Conservation (phyloP, 2,888 invertebrate genomes). For the Spodoptera exigua region DNA sequence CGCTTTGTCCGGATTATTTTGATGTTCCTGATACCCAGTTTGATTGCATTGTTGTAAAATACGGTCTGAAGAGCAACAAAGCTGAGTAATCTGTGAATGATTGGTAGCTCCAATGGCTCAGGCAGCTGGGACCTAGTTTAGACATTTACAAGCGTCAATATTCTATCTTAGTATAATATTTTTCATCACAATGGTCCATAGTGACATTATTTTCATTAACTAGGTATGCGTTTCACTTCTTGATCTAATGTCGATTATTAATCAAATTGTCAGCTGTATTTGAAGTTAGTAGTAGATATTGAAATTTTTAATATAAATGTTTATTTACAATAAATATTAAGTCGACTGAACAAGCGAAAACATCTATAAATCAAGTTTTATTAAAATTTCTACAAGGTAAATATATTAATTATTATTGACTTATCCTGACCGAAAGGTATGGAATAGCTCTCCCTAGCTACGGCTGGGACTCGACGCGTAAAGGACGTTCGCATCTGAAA, state of each 20-base stretch:
- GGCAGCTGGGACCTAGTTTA: conserved; percentile 22
- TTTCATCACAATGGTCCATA: conserved; percentile 28
- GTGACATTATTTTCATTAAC: conserved; percentile 12
- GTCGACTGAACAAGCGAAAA: too few relatives aligned
- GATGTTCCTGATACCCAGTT: conserved; percentile 76
- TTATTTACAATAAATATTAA: neutral
- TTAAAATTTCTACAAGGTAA: too few relatives aligned
- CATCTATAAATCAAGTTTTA: too few relatives aligned
- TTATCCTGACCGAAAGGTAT: conserved; percentile 12
- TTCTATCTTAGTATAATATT: conserved; percentile 17
- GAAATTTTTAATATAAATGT: too few relatives aligned
- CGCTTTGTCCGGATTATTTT: conserved; percentile 46
- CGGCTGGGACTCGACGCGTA: conserved; percentile 11
- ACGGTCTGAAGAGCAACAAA: conserved; percentile 50
- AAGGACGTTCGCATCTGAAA: conserved; percentile 33
- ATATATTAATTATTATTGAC: conserved; percentile 7
- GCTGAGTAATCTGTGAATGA: conserved; percentile 56
- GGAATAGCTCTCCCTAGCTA: conserved; percentile 33
- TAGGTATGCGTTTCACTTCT: conserved; percentile 15
- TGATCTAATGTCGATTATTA: conserved; percentile 7
- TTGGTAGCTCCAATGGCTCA: conserved; percentile 24
- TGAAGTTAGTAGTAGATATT: neutral
- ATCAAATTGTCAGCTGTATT: conserved; percentile 1
- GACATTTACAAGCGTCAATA: neutral
- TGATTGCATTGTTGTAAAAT: conserved; percentile 72